Evolutionary conservation across 2,888 invertebrate species (phyloP), one percentile per base, ranked within the genome.

Genomic region (Drosophila falleni): DNA sequence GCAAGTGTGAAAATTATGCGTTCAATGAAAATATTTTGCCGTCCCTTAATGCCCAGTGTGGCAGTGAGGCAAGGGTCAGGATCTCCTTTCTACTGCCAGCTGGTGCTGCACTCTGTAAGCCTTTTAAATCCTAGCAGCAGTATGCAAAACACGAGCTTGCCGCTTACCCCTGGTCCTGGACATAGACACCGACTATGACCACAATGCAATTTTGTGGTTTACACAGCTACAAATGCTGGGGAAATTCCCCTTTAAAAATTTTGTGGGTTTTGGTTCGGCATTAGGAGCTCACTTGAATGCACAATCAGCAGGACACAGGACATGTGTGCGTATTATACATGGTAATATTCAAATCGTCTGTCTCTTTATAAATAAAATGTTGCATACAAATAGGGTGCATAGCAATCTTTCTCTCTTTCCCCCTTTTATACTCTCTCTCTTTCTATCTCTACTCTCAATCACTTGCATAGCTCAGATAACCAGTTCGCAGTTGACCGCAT

Each of bases 191-290:
- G 23, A 51, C 75, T 60, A 49, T 66, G 69, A 75, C 86, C 86
- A 73, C 86, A 81, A 86, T 81, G 81, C 80, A 80, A 86, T 81
- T 86, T 82, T 81, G 86, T 71, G 81, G 81, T 68, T 66, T 56
- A 70, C 80, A 72, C 65, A 67, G 65, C 70, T 75, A 71, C 61
- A 68, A 50, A 49, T 31, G 49, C 16, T 31, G 11, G 49, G 16
- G 11, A 13, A 49, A 33, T 2, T 13, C 19, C 31, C 50, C 31
- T 5, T 19, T 16, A 5, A 6, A 16, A 2, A 23, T n/a, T 66
- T 67, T 49, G 56, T 50, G 41, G 46, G 19, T 15, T 33, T 47
- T 16, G 41, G 41, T 16, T 16, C 3, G n/a, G 50, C 15, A 41
- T 37, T 50, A 35, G 47, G 8, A 49, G 54, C 71, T 42, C 67